These are phyloP conservation scores for Nyctereutes procyonoides DNA, from an alignment of 2,113 vertebrate genomes.

Conservation along the genomic window DNA sequence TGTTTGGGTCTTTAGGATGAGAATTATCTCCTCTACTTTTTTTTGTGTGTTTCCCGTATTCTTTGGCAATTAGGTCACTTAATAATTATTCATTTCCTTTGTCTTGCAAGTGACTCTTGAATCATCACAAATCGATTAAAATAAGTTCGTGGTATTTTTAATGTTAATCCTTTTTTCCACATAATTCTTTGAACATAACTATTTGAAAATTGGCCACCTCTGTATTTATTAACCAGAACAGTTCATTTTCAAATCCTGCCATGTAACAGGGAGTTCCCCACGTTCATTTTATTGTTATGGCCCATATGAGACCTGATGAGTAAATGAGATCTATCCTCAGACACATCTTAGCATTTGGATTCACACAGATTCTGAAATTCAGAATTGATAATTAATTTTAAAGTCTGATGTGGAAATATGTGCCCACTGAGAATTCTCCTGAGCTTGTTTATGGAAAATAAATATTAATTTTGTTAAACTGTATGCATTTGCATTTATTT, in stretches of 20 bases:
- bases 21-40: background rate
- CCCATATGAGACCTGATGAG: background rate
- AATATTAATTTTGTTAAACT: conserved; percentile 63
- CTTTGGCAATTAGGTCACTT: background rate
- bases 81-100: background rate
- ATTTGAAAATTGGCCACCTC: background rate
- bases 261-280: background rate
- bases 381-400: conserved; percentile 34
- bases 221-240: background rate
- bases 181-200: background rate
- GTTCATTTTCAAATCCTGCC: background rate
- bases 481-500: conserved; percentile 63
- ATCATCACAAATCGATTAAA: background rate
- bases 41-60: background rate
- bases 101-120: background rate
- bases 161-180: background rate
- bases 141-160: background rate
- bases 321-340: background rate
- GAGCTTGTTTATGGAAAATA: conserved; percentile 66
- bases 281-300: background rate
- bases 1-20: background rate
- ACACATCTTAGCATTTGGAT: background rate
- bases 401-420: conserved; percentile 56
- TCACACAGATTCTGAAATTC: background rate
- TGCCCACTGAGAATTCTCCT: conserved; percentile 23